phyloP scores from a whole-genome alignment of 2,888 invertebrate species.

The Cephus spinipes region DNA sequence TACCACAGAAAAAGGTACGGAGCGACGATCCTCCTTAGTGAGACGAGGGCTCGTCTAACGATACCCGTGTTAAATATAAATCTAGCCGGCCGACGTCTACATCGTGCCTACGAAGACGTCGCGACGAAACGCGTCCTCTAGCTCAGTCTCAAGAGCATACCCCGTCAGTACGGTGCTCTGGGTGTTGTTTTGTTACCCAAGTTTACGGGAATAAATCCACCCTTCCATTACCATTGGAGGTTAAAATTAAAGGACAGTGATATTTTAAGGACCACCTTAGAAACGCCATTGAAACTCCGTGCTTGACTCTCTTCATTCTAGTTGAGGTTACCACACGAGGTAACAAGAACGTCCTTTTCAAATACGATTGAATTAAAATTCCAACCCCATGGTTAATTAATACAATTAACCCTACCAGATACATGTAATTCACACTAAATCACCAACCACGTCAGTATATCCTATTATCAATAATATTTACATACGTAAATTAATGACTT shows the following conservation, averaged over 20 bases:
- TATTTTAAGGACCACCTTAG: slow-evolving; percentile 2
- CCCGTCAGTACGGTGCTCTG: slow-evolving; percentile 51
- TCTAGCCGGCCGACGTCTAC: slow-evolving; percentile 52
- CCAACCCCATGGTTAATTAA: background rate
- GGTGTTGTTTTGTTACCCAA: slow-evolving; percentile 28
- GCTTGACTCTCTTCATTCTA: background rate
- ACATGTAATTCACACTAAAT: background rate
- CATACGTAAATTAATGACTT: slow-evolving; percentile 9
- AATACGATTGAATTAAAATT: background rate
- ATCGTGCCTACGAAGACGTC: slow-evolving; percentile 49
- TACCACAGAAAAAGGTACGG: background rate
- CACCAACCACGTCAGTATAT: background rate
- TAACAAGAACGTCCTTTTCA: background rate
- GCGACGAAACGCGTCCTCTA: slow-evolving; percentile 59
- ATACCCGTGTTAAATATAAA: slow-evolving; percentile 64
- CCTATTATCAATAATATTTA: too few relatives aligned
- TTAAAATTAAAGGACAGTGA: slow-evolving; percentile 10
- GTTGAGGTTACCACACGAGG: background rate
- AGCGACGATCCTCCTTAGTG: background rate
- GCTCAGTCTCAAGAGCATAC: slow-evolving; percentile 66
- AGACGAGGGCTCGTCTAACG: slow-evolving; percentile 23
- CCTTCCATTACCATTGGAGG: slow-evolving; percentile 1
- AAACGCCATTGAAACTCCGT: background rate
- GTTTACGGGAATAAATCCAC: background rate
- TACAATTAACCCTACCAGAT: background rate